Conservation (phyloP, 1,140 invertebrate species). For the Drosophila pruinosa region DNA sequence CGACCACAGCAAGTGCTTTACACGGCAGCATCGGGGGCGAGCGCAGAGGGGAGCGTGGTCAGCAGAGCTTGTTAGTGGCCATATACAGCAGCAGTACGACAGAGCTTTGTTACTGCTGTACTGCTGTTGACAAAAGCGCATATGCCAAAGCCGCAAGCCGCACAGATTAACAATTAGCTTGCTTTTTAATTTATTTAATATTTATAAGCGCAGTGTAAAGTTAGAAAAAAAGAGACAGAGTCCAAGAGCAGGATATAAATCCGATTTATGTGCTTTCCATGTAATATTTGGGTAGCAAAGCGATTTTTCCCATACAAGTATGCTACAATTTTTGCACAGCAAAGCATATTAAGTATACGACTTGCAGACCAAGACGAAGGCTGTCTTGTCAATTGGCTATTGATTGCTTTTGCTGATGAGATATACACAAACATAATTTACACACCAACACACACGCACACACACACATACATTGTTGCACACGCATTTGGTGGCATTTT, state of each 20-base stretch:
- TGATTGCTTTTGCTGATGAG: background rate
- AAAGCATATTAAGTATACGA: constrained; percentile 49
- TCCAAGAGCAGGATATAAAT: too few species aligned
- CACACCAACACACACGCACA: background rate
- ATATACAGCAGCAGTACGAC: constrained; percentile 4
- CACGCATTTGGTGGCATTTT: background rate
- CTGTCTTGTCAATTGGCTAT: background rate
- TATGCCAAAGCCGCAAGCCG: constrained; percentile 66
- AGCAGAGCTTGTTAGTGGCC: constrained; percentile 55
- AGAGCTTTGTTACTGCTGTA: background rate
- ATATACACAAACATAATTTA: background rate
- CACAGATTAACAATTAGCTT: constrained; percentile 76
- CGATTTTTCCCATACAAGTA: constrained; percentile 34
- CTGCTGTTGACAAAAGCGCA: constrained; percentile 67
- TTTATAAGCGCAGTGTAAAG: constrained; percentile 6
- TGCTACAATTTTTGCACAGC: constrained; percentile 39
- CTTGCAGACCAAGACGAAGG: background rate
- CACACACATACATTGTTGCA: background rate
- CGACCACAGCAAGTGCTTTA: constrained; percentile 79
- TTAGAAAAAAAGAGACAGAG: too few species aligned
- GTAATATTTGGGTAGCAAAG: too few species aligned
- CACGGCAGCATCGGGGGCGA: constrained; percentile 36
- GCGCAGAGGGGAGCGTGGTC: background rate
- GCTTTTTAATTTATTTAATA: constrained; percentile 67
- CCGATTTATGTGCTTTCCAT: background rate